Conservation (phyloP, 2,797 vertebrate species). For the Pipistrellus kuhlii region DNA sequence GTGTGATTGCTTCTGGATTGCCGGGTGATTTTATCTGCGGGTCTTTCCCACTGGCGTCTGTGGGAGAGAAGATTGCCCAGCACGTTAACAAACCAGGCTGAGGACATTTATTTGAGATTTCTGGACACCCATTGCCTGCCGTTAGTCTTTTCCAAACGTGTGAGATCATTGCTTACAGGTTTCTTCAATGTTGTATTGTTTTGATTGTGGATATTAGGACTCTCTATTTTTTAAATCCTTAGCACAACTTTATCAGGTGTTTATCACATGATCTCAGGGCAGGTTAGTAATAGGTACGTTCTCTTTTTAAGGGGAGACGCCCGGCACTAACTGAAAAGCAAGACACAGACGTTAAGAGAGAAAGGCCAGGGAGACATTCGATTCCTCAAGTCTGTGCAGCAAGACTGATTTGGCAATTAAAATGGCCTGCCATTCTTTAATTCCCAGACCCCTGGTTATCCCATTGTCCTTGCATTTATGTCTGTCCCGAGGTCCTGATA, state of each 20-base stretch:
- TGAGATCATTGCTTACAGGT: neutral
- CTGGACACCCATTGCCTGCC: neutral
- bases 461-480: neutral
- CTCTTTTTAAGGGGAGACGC: neutral
- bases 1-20: conserved; percentile 75
- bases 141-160: neutral
- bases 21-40: conserved; percentile 77
- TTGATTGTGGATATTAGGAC: neutral
- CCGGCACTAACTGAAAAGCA: neutral
- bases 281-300: neutral
- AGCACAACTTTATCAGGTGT: neutral
- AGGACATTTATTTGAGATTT: conserved; percentile 67
- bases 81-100: conserved; percentile 72
- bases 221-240: conserved; percentile 42
- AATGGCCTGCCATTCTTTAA: neutral
- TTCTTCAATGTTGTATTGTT: neutral
- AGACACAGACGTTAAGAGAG: neutral
- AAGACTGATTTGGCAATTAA: neutral
- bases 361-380: neutral
- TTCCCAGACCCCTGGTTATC: neutral
- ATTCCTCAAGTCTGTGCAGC: neutral
- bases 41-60: conserved; percentile 71
- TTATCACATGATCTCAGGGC: neutral
- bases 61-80: conserved; percentile 51
- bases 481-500: neutral